Percentiles rank a stretch among this genome's conserved stretches.
Evolutionary conservation across 30 jellyfish, hydroid and myxozoan genomes (phyloP).

Genomic region (Hydractinia echinata): DNA sequence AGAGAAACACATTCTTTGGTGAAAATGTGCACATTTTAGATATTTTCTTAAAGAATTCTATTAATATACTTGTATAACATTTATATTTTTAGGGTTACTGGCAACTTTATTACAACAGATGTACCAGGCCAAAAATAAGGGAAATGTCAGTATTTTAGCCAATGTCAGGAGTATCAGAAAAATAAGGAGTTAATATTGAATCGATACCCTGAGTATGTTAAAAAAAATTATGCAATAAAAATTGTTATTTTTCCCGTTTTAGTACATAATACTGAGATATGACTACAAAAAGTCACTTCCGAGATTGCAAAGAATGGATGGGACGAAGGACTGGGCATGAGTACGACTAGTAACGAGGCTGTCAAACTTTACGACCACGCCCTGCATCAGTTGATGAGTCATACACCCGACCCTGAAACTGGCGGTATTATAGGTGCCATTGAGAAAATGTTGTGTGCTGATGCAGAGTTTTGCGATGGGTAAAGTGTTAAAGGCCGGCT

Average conservation of each 20-base stretch:
- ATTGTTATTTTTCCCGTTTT: background rate
- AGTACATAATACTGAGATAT: background rate
- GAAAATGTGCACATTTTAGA: background rate
- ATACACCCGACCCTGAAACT: background rate
- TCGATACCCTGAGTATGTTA: too few species aligned
- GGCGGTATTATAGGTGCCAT: conserved; percentile 28
- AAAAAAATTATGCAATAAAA: too few species aligned
- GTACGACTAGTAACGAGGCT: conserved; percentile 35
- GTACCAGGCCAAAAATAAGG: too few species aligned
- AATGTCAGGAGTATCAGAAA: too few species aligned
- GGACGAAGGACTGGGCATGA: conserved; percentile 28
- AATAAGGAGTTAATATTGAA: too few species aligned
- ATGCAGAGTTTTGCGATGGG: conserved; percentile 35
- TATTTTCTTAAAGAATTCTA: too few species aligned
- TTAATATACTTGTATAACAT: too few species aligned
- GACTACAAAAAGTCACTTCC: background rate
- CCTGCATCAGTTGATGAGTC: conserved; percentile 17
- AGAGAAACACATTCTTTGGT: too few species aligned
- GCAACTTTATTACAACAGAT: too few species aligned
- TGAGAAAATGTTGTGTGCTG: conserved; percentile 32
- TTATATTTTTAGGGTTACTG: too few species aligned
- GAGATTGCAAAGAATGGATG: conserved; percentile 34
- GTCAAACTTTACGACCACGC: conserved; percentile 29
- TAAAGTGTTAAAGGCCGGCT: background rate
- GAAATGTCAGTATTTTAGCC: too few species aligned